phyloP scores from a whole-genome alignment of 1,140 invertebrate species.

The Listronotus bonariensis region DNA sequence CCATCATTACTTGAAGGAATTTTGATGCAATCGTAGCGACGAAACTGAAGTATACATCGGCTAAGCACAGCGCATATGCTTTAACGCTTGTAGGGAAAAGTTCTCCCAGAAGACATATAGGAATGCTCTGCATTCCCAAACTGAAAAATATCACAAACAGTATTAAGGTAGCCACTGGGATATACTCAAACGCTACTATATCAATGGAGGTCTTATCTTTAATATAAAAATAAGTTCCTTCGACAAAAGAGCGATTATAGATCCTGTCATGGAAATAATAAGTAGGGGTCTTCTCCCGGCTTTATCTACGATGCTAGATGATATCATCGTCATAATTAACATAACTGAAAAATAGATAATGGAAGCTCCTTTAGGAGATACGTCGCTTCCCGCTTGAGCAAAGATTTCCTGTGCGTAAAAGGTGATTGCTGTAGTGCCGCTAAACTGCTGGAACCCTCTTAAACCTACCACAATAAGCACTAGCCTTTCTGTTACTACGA shows the following conservation, averaged over 20 bases:
- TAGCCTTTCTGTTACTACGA: constrained; percentile 65
- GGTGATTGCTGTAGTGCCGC: constrained; percentile 73
- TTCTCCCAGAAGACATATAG: constrained; percentile 73
- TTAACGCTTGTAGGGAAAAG: constrained; percentile 75
- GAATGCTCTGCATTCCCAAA: constrained; percentile 72
- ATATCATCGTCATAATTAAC: constrained; percentile 66
- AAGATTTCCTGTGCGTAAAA: constrained; percentile 79
- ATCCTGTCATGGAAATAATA: constrained; percentile 63
- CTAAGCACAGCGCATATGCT: constrained; percentile 70
- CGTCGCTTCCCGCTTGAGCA: constrained; percentile 59
- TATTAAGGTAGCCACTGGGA: constrained; percentile 70
- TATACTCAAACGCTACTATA: constrained; percentile 40
- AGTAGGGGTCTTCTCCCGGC: constrained; percentile 71
- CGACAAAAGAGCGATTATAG: constrained; percentile 60
- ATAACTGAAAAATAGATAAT: constrained; percentile 72
- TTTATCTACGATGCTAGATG: constrained; percentile 72
- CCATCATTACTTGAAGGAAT: constrained; percentile 69
- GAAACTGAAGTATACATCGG: constrained; percentile 71
- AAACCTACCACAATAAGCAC: constrained; percentile 67
- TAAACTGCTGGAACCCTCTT: constrained; percentile 75
- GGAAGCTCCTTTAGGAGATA: constrained; percentile 46
- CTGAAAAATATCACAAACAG: constrained; percentile 72
- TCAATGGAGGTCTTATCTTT: constrained; percentile 54
- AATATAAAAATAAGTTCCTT: constrained; percentile 68
- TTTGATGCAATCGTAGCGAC: constrained; percentile 76